Evolutionary conservation across 2,113 vertebrate genomes (phyloP).

Genomic region (Plestiodon gilberti): DNA sequence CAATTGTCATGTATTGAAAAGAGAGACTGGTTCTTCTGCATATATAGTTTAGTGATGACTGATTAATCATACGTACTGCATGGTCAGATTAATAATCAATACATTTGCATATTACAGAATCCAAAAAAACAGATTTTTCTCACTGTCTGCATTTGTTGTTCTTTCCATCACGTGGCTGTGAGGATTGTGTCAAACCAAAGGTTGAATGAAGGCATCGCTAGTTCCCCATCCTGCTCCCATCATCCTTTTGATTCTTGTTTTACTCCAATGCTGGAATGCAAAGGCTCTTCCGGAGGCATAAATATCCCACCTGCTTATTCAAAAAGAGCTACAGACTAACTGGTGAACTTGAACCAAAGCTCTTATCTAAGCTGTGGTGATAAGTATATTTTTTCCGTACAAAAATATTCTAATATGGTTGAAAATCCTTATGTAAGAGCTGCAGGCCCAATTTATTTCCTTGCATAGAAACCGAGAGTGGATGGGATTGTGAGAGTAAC

Average conservation of each 20-base stretch:
- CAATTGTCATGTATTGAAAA: not conserved
- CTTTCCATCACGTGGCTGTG: not conserved
- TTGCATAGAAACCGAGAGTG: not conserved
- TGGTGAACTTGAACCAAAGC: not conserved
- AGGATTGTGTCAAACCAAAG: not conserved
- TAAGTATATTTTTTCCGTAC: not conserved
- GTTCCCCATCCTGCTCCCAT: not conserved
- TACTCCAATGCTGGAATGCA: not conserved
- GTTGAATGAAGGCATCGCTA: not conserved
- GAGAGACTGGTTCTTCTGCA: not conserved
- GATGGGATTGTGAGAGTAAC: not conserved
- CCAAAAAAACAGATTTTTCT: too few relatives aligned
- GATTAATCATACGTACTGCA: not conserved
- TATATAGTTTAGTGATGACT: not conserved
- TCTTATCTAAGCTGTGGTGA: not conserved
- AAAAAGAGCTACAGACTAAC: not conserved
- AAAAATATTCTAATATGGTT: not conserved
- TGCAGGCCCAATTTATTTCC: not conserved
- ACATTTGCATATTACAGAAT: not conserved
- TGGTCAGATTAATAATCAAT: not conserved
- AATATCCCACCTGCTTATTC: not conserved
- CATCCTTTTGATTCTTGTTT: not conserved
- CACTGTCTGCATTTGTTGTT: not conserved
- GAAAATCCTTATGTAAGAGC: not conserved
- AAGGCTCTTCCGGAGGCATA: not conserved